Evolutionary conservation across 1,140 invertebrate genomes (phyloP), one percentile per base, ranked within the genome.

Genomic region (Zophobas atratus): DNA sequence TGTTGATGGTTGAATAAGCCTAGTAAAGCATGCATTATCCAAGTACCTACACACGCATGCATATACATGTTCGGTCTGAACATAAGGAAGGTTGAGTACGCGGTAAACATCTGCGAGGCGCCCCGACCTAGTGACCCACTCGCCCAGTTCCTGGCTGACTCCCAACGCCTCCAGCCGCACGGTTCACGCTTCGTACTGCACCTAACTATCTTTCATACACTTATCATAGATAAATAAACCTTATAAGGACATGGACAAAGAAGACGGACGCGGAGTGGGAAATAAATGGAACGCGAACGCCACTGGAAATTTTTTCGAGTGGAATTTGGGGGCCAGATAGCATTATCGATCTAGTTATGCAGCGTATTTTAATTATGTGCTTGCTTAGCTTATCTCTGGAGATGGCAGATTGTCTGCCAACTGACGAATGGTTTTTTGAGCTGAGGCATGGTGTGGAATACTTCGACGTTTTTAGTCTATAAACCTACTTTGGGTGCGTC

Each of bases 41-140:
- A n/a, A 63, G 56, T 60, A 60, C 56, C 38, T 67, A 67, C 60
- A 41, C 39, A 43, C 60, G 39, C 60, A 67, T 36, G 33, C 60
- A 67, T 41, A 67, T 43, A 67, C 38, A 67, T 43, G 39, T 43
- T 55, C 56, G 71, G 55, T 55, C 55, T 49, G 48, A 73, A 73
- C 71, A 73, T 73, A 73, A 73, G 71, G 77, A 73, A 78, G 71
- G 49, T 78, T 78, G 77, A 53, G 71, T 75, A 78, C 76, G 72
- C 41, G 49, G 77, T 76, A 43, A 77, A 84, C 84, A 84, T 83
- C 84, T 83, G 84, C 80, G 79, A 84, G 83, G 83, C 84, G 84
- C 78, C 77, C 57, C 81, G 83, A 81, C 83, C 84, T 80, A 84
- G 78, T 84, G 81, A 84, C 84, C 84, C 76, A 84, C 79, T 84